These are phyloP conservation scores for Phoxinus dragarum DNA, from an alignment of 2,797 vertebrate genomes.

Conservation along the genomic window DNA sequence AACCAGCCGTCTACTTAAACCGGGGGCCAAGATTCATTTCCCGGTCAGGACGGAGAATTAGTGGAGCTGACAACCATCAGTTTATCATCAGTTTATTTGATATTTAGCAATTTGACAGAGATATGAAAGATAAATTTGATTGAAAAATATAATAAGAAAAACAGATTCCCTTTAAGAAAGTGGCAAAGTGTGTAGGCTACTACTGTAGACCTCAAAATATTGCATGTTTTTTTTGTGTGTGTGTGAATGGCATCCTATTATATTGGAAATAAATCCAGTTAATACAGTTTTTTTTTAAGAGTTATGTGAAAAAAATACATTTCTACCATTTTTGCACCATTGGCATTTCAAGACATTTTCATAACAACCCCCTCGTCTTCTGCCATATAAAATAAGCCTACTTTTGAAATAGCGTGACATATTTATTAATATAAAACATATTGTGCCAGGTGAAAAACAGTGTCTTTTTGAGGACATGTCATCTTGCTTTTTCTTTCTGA, in stretches of 20 bases:
- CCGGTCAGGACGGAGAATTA: slow-evolving; percentile 16
- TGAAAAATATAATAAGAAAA: background rate
- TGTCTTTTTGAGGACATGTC: background rate
- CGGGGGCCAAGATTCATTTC: slow-evolving; percentile 21
- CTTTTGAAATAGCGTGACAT: background rate
- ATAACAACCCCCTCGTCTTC: no score
- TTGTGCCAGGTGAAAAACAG: background rate
- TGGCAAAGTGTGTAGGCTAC: background rate
- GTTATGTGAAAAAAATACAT: no score
- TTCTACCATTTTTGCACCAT: background rate
- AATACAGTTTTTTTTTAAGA: no score
- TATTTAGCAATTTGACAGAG: background rate
- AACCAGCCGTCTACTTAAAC: slow-evolving; percentile 61
- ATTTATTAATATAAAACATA: background rate
- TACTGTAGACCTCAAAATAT: background rate
- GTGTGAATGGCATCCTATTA: background rate
- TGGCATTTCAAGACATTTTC: background rate
- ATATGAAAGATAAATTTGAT: background rate
- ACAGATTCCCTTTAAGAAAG: background rate
- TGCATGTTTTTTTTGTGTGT: background rate
- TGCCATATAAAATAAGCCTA: background rate
- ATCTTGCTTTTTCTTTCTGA: background rate
- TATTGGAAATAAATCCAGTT: background rate
- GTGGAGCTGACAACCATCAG: slow-evolving; percentile 14
- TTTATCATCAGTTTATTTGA: background rate